Evolutionary conservation across 2,113 vertebrate species (phyloP).

Genomic region (Malurus alboscapulatus): DNA sequence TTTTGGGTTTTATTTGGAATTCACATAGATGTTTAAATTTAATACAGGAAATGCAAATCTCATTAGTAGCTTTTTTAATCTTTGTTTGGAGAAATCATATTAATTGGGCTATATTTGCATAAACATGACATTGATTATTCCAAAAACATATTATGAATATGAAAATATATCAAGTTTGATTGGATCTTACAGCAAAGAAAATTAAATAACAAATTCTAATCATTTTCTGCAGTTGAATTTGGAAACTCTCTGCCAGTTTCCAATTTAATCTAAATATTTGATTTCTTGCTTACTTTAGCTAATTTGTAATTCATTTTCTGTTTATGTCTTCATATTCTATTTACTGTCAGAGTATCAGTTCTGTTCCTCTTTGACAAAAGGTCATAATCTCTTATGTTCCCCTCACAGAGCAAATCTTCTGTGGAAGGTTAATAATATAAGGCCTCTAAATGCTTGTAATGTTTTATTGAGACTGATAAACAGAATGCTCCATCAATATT

Average conservation of each 20-base stretch:
- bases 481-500: background rate
- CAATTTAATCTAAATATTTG: background rate
- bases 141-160: background rate
- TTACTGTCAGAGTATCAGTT: background rate
- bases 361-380: background rate
- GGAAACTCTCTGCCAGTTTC: background rate
- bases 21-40: background rate
- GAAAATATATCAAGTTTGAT: background rate
- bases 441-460: background rate
- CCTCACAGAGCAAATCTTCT: background rate
- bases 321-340: background rate
- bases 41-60: background rate
- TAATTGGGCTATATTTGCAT: conserved; percentile 21
- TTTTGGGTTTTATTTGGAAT: background rate
- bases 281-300: background rate
- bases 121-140: background rate
- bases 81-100: conserved; percentile 4
- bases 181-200: background rate
- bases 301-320: background rate
- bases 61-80: background rate
- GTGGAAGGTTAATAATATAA: background rate
- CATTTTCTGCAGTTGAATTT: background rate
- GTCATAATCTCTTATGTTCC: background rate
- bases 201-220: conserved; percentile 21
- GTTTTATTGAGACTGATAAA: background rate